Evolutionary conservation across 1,140 invertebrate genomes (phyloP), one percentile per base, ranked within the genome.

Genomic region (Meloidogyne chitwoodi): DNA sequence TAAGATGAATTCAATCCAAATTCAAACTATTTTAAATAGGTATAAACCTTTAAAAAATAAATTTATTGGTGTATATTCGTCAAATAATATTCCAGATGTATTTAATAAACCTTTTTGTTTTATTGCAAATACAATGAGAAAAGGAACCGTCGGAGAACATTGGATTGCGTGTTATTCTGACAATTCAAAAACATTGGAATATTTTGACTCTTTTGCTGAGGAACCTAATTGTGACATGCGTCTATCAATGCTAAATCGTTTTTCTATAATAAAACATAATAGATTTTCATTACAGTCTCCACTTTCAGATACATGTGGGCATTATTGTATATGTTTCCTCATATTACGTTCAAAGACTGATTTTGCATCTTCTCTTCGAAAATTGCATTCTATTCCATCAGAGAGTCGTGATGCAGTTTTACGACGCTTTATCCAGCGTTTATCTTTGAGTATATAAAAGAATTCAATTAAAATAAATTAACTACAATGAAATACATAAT

Each of bases 1-100:
- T 75, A 74, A 34, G 24, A 78, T 77, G 75, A 77, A 77, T 38
- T 63, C 69, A 41, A 22, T 64, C 1, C 14, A 64, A 24, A 41
- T 78, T 11, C 3, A 71, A 8, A 14, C 2, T 24, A 19, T 78
- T 19, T 24, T 77, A 22, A 29, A 38, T 16, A 75, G 61, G 10
- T 16, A 29, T n/a, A n/a, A n/a, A n/a, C n/a, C n/a, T 78, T 11
- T 65, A 6, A 27, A 27, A 34, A 79, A 77, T 26, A 19, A 27
- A 22, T 77, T 77, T 77, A 38, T 77, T 31, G 75, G 48, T 22
- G 48, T 56, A 3, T 56, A 79, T 26, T 22, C 74, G 12, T 62
- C 75, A 10, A 22, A 77, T 16, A 64, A 64, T 19, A 77, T 77
- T 4, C 75, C 75, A 5, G 26, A 61, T 24, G 1, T 11, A 11